Base-by-base conservation (phyloP, 2,888 invertebrate genomes). In the Lomographa bimaculata region DNA sequence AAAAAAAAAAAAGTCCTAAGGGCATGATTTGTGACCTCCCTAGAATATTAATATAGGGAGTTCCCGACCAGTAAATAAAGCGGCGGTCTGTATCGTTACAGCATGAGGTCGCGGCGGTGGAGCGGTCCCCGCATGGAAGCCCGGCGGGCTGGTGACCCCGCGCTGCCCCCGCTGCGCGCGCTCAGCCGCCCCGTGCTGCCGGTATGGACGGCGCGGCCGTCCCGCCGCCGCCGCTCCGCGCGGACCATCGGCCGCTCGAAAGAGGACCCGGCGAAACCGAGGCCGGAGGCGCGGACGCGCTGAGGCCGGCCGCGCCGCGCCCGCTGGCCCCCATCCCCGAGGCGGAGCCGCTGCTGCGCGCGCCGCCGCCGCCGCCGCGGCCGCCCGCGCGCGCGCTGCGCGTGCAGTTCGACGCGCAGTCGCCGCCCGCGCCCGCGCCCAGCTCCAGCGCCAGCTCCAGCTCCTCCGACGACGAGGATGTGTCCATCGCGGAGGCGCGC, bases 401-500 rank as follows among this genome's bases (percentile, higher is more conserved):
- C 64, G 93, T 92, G 44, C 90, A 92, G 74, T 92, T 92, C 67
- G 89, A 91, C 57, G 89, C 87, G 57, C 84, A 84, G 57, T 79
- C 79, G 55, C 77, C 90, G 55, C 63, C 80, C 41, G 71, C 84
- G 20, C 73, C 89, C 47, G 79, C 79, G 1, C 79, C 89, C 20
- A 62, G 68, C 45, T 83, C 78, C 52, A 89, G 87, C 46, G 82
- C 83, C 29, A 79, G 90, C 42, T 90, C 90, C 25, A 91, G 91
- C 27, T 91, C 91, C 2, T 92, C 92, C 23, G 91, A 91, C 52
- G 92, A 92, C 40, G 92, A 92, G 41, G 89, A 93, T 23, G 90
- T 91, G 5, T 90, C 92, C 28, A 82, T 91, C 59, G 89, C 93
- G 3, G 94, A 94, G 71, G 92, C 93, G 0, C 84, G 93, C 8